These are phyloP conservation scores for Camelus dromedarius DNA, from an alignment of 2,113 vertebrate genomes.

Conservation along the genomic window DNA sequence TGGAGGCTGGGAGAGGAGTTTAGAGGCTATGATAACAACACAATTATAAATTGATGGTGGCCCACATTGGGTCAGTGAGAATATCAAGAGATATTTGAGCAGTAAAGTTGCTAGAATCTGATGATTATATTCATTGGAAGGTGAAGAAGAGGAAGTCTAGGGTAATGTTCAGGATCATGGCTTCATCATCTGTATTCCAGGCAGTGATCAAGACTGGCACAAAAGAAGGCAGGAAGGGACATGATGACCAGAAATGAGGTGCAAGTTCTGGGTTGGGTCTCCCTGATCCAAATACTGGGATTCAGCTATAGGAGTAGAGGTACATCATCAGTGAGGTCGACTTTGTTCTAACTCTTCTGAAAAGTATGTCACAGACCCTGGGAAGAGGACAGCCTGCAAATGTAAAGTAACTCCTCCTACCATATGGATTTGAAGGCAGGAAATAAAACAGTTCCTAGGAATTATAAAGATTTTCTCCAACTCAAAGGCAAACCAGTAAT, in stretches of 20 bases:
- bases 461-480: neutral
- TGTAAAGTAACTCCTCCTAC: neutral
- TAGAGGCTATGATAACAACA: neutral
- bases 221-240: neutral
- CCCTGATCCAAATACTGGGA: neutral
- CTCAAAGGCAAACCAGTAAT: neutral
- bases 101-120: neutral
- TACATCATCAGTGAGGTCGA: neutral
- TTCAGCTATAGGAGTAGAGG: neutral
- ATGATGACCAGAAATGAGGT: neutral
- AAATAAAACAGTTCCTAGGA: neutral
- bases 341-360: slow-evolving; percentile 32
- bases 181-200: neutral
- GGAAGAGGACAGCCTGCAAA: neutral
- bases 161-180: neutral
- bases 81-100: neutral
- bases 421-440: neutral
- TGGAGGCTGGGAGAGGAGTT: neutral
- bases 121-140: neutral
- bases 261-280: neutral
- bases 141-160: neutral
- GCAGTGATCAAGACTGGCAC: neutral
- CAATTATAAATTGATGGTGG: neutral
- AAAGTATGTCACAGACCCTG: neutral
- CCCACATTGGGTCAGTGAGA: neutral